Evolutionary conservation across 2,113 vertebrate genomes (phyloP).

Genomic region (Pholis gunnellus): DNA sequence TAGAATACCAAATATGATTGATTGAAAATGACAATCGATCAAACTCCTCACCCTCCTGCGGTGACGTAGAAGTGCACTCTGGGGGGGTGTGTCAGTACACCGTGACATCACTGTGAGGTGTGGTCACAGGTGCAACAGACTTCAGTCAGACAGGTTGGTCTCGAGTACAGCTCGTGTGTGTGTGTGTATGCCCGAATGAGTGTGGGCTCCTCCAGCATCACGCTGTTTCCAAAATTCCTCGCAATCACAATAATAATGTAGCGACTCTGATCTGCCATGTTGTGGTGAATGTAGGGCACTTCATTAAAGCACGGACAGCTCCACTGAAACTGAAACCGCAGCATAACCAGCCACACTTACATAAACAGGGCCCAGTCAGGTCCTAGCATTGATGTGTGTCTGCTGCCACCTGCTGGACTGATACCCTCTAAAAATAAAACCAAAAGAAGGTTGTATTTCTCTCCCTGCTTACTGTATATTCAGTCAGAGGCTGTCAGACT

Average conservation of each 20-base stretch:
- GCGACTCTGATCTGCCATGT: conserved; percentile 3
- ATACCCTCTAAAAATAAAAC: neutral
- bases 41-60: too few relatives aligned
- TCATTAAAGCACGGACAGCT: conserved; percentile 1
- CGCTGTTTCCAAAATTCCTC: conserved; percentile 6
- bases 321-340: conserved; percentile 4
- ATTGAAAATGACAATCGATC: neutral
- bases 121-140: neutral
- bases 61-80: too few relatives aligned
- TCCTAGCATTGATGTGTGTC: conserved; percentile 46
- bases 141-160: neutral
- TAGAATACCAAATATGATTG: neutral
- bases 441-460: neutral
- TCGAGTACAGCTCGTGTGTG: neutral
- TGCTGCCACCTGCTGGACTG: conserved; percentile 75
- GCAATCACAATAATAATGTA: conserved; percentile 12
- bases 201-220: neutral
- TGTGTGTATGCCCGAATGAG: neutral
- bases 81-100: neutral
- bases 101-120: neutral
- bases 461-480: neutral
- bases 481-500: conserved; percentile 19
- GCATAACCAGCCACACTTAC: conserved; percentile 3
- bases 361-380: neutral
- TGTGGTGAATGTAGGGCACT: neutral